Percentiles rank a stretch among this genome's conserved stretches.
phyloP scores from a whole-genome alignment of 2,888 invertebrate genomes.

The Callyntrura sp. region DNA sequence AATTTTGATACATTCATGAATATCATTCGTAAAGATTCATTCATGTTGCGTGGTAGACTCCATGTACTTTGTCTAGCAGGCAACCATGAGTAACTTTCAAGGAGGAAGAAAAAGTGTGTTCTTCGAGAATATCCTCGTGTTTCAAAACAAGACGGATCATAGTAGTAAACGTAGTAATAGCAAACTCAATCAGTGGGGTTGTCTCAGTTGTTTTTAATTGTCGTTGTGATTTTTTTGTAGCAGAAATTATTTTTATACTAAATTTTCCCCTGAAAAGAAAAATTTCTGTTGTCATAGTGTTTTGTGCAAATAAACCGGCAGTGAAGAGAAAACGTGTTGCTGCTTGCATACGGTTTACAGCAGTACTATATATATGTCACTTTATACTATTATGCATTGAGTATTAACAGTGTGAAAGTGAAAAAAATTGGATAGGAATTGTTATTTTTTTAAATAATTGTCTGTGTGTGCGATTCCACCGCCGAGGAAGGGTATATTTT shows the following conservation, averaged over 20 bases:
- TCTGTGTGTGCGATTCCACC: constrained; percentile 7
- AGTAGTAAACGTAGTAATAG: not conserved
- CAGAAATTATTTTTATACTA: not conserved
- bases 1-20: constrained; percentile 29
- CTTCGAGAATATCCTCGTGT: constrained; percentile 18
- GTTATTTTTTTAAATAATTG: constrained; percentile 7
- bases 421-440: not conserved
- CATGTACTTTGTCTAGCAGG: constrained; percentile 23
- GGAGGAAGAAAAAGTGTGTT: constrained; percentile 52
- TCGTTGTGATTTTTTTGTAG: constrained; percentile 17
- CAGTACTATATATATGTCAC: not conserved
- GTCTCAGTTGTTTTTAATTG: constrained; percentile 3
- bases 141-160: constrained; percentile 43
- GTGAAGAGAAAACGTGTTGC: constrained; percentile 31
- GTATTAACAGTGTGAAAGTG: constrained; percentile 5
- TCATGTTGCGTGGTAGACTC: constrained; percentile 29
- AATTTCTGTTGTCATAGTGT: constrained; percentile 1
- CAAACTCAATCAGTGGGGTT: not conserved
- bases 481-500: not conserved
- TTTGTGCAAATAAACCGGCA: constrained; percentile 48
- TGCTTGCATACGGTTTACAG: not conserved
- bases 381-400: constrained; percentile 40
- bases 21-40: constrained; percentile 7
- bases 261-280: not conserved
- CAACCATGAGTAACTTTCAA: constrained; percentile 47